Evolutionary conservation across 2,888 invertebrate genomes (phyloP).

Genomic region (Drosophila kambysellisi): DNA sequence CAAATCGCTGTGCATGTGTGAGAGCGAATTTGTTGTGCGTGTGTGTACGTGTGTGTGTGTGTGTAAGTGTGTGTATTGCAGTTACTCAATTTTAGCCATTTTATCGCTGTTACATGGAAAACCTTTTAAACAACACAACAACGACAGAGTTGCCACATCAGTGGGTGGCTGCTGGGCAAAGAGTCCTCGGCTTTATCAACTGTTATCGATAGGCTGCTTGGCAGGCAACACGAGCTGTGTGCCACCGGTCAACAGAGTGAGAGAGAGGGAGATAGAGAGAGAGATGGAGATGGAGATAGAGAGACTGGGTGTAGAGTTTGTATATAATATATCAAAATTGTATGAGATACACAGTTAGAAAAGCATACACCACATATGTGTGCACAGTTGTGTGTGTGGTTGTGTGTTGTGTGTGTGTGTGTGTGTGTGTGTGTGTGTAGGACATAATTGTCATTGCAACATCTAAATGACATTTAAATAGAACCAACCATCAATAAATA

Average conservation of each 20-base stretch:
- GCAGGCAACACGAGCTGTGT: constrained; percentile 31
- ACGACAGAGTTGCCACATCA: not conserved
- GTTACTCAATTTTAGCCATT: constrained; percentile 76
- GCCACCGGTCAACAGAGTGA: not conserved
- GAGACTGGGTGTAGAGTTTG: not conserved
- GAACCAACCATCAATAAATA: not conserved
- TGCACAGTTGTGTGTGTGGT: not conserved
- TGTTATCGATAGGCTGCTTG: constrained; percentile 67
- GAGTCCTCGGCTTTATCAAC: constrained; percentile 60
- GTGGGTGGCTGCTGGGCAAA: constrained; percentile 58
- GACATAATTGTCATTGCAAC: not conserved
- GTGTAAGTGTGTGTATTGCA: constrained; percentile 33
- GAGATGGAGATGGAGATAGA: not conserved
- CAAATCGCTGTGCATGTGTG: constrained; percentile 24
- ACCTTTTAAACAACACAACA: constrained; percentile 71
- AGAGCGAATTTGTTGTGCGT: not conserved
- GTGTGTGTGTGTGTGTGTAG: not conserved
- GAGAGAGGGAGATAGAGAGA: not conserved
- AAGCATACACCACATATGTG: not conserved
- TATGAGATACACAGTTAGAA: not conserved
- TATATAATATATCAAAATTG: not conserved
- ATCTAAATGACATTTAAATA: constrained; percentile 1
- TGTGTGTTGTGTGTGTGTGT: not conserved
- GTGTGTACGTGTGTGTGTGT: constrained; percentile 10
- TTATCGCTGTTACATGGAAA: constrained; percentile 74